Percentiles rank a stretch among this genome's conserved stretches.
phyloP scores from a whole-genome alignment of 1,140 invertebrate genomes.

The honey bee (Apis mellifera) region Amel_HAv3.1 CM009937.2:8499001-8499500 shows the following conservation, averaged over 20 bases:
- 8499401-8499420: too few species aligned
- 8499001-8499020: slow-evolving; percentile 41
- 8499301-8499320: too few species aligned
- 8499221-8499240: background rate
- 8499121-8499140: slow-evolving; percentile 45
- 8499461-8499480: too few species aligned
- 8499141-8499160: slow-evolving; percentile 39
- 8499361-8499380: too few species aligned
- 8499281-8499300: background rate
- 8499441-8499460: too few species aligned
- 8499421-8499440: too few species aligned
- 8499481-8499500: too few species aligned
- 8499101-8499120: slow-evolving; percentile 61
- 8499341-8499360: too few species aligned
- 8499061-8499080: slow-evolving; percentile 62
- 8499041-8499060: slow-evolving; percentile 50
- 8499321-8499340: background rate
- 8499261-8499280: too few species aligned
- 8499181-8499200: slow-evolving; percentile 52
- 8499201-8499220: slow-evolving; percentile 44
- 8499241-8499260: background rate
- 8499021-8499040: slow-evolving; percentile 40
- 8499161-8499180: slow-evolving; percentile 12
- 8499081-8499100: slow-evolving; percentile 55
- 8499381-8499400: too few species aligned